Base-by-base conservation (phyloP, 2,888 invertebrate genomes). In the Saturnia pavonia region DNA sequence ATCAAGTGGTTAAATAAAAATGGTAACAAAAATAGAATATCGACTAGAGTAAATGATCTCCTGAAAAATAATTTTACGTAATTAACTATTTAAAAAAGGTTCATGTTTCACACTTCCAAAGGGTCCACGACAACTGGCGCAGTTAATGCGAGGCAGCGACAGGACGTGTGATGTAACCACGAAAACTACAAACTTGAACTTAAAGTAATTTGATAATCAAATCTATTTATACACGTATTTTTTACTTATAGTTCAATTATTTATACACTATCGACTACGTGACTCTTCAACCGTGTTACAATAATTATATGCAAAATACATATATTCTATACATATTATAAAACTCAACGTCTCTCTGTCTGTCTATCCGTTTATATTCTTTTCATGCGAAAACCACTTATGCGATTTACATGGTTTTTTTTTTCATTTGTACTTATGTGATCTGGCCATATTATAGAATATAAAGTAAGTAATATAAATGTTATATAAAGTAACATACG, bases 81-180 rank as follows among this genome's bases (percentile, higher is more conserved):
- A 25, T 57, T 57, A 25, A 11, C 9, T 67, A 54, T 34, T 54
- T 70, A 42, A 57, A 25, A 48, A 70, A 63, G 69, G 45, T 69
- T 73, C 22, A 68, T 69, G 66, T 67, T 60, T 69, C 27, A 67
- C 54, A 27, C 42, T 66, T 71, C 71, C 71, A 72, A 77, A 75
- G 75, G 76, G 75, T 72, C 72, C 70, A 73, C 74, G 76, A 74
- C 77, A 77, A 79, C 74, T 75, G 72, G 72, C 74, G 76, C 73
- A 78, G 76, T 76, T 79, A 73, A 67, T 43, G 42, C 72, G 72
- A 74, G 73, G 71, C 74, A 72, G 72, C 70, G 65, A 73, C 78
- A 79, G 85, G 84, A 84, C 80, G 77, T 76, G 78, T 74, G 1
- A 51, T 71, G 54, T 60, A 57, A 69, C 76, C 54, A 75, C 80